Conservation (phyloP, 2,113 vertebrate species). For the Thunnus maccoyii region DNA sequence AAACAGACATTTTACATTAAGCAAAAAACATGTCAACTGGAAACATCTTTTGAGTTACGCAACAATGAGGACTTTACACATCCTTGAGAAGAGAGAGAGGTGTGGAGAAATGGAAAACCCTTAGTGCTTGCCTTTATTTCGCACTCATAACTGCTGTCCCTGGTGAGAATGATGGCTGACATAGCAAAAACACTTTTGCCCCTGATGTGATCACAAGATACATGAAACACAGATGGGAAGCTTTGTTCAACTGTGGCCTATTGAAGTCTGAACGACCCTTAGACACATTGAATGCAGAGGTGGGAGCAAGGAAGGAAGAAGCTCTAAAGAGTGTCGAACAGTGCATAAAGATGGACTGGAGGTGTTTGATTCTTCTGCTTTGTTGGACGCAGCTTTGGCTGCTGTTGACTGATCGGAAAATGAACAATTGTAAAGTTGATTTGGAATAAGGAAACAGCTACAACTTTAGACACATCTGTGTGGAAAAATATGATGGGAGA, state of each 20-base stretch:
- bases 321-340: constrained; percentile 41
- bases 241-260: constrained; percentile 54
- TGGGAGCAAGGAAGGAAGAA: constrained; percentile 22
- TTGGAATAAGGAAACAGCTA: constrained; percentile 10
- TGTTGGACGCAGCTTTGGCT: constrained; percentile 4
- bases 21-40: constrained; percentile 10
- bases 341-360: constrained; percentile 40
- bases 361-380: constrained; percentile 41
- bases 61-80: constrained; percentile 26
- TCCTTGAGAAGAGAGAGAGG: constrained; percentile 28
- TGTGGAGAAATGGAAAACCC: constrained; percentile 26
- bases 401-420: constrained; percentile 32
- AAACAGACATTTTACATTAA: constrained; percentile 14
- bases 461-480: constrained; percentile 20
- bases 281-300: constrained; percentile 48
- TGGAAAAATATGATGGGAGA: constrained; percentile 7
- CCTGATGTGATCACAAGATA: constrained; percentile 57
- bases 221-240: constrained; percentile 64
- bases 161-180: constrained; percentile 40
- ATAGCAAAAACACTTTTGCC: constrained; percentile 61
- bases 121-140: constrained; percentile 50
- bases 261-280: constrained; percentile 67
- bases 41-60: constrained; percentile 12
- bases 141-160: constrained; percentile 32
- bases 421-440: constrained; percentile 25